phyloP scores from a whole-genome alignment of 2,113 vertebrate genomes.

The Clarias gariepinus region DNA sequence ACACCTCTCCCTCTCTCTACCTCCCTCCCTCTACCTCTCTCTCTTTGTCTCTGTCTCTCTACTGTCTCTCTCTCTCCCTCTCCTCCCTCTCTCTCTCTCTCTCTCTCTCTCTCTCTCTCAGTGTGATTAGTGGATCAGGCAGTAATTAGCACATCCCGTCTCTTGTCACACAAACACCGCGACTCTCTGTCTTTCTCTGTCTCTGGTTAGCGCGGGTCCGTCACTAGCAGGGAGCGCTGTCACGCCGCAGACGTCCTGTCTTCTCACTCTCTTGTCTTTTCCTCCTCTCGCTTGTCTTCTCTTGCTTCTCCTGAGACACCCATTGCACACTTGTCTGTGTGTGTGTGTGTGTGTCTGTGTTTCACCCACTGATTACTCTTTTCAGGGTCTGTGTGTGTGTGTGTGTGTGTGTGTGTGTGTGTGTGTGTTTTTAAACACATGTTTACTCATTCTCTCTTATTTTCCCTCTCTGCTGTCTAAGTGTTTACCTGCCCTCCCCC shows the following conservation, averaged over 20 bases:
- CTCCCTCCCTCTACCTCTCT: not conserved
- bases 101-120: constrained; percentile 41
- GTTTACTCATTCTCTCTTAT: constrained; percentile 48
- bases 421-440: constrained; percentile 47
- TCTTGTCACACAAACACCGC: constrained; percentile 32
- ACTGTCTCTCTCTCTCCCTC: too few relatives aligned
- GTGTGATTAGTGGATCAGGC: constrained; percentile 50
- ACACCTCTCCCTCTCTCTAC: too few relatives aligned
- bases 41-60: not conserved
- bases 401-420: constrained; percentile 33
- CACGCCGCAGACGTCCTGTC: constrained; percentile 29
- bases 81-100: constrained; percentile 21
- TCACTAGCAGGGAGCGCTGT: constrained; percentile 50
- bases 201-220: not conserved
- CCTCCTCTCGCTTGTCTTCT: constrained; percentile 25
- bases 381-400: constrained; percentile 35
- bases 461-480: constrained; percentile 47
- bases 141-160: constrained; percentile 52
- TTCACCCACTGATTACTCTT: constrained; percentile 51
- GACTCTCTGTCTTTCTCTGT: constrained; percentile 25
- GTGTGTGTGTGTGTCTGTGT: constrained; percentile 29
- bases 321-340: not conserved
- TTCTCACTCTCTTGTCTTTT: constrained; percentile 28
- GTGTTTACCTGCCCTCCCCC: constrained; percentile 48
- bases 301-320: constrained; percentile 13